Base-by-base conservation (phyloP, 23 tunicate genomes). In the Aplidium turbinatum region DNA sequence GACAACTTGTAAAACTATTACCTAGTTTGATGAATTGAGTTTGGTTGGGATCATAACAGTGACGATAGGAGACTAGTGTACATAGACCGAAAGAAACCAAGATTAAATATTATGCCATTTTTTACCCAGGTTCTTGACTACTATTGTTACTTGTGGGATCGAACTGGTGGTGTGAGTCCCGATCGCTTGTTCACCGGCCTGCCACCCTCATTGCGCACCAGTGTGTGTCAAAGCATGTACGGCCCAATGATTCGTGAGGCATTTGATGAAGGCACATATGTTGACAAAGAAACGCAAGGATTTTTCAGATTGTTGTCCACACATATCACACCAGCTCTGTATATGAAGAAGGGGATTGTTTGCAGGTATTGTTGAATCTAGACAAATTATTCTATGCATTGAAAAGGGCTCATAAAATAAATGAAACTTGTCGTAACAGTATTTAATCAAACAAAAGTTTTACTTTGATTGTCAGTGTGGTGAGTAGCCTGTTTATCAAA, bases 361-460 rank as follows among this genome's bases (percentile, higher is more conserved):
- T 91, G 90, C 97, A 91, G 97, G 97, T 91, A 34, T 4, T 47
- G n/a, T n/a, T n/a, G n/a, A n/a, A n/a, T n/a, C n/a, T n/a, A n/a
- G 50, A 9, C 16, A 11, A 42, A 11, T 42, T 42, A n/a, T n/a
- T n/a, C n/a, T n/a, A n/a, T n/a, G n/a, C n/a, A n/a, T n/a, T n/a
- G n/a, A n/a, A n/a, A n/a, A n/a, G n/a, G n/a, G n/a, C n/a, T n/a
- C n/a, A n/a, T n/a, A n/a, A n/a, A n/a, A n/a, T n/a, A n/a, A n/a
- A n/a, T n/a, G n/a, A n/a, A n/a, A n/a, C n/a, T n/a, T n/a, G n/a
- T n/a, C n/a, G n/a, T n/a, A n/a, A n/a, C n/a, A n/a, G n/a, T n/a
- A n/a, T n/a, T n/a, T n/a, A n/a, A n/a, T n/a, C n/a, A n/a, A n/a
- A n/a, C n/a, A n/a, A n/a, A n/a, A n/a, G n/a, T n/a, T n/a, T n/a